Evolutionary conservation across 2,113 vertebrate species (phyloP).

Genomic region (Centropus bengalensis): DNA sequence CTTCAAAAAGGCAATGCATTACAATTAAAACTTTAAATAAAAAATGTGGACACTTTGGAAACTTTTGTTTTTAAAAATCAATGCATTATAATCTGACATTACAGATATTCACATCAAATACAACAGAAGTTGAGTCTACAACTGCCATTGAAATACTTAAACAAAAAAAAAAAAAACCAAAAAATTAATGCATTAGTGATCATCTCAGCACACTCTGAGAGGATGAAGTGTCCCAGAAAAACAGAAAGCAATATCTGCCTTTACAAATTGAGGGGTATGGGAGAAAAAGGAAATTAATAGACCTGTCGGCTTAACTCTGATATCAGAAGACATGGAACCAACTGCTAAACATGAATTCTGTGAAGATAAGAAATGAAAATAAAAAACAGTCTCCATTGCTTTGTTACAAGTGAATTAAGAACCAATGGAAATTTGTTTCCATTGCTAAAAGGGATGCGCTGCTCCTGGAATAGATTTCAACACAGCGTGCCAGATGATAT

Average conservation of each 20-base stretch:
- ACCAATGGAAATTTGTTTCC: not conserved
- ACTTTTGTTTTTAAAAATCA: too few species aligned
- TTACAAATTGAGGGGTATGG: not conserved
- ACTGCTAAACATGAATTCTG: not conserved
- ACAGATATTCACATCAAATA: not conserved
- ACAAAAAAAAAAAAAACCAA: not conserved
- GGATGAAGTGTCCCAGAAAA: not conserved
- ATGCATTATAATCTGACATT: too few species aligned
- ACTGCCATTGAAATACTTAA: not conserved
- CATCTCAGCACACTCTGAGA: not conserved
- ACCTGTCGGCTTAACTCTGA: constrained; percentile 12
- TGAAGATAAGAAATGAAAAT: not conserved
- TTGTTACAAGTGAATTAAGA: not conserved
- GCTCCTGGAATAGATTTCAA: not conserved
- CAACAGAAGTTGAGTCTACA: not conserved
- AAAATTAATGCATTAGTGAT: not conserved
- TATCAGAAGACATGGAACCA: not conserved
- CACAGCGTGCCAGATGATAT: not conserved
- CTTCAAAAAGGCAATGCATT: not conserved
- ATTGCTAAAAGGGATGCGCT: not conserved
- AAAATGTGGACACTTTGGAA: not conserved
- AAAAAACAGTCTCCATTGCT: not conserved
- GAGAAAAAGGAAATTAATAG: constrained; percentile 27
- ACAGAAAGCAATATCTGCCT: not conserved
- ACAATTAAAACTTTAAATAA: not conserved